Evolutionary conservation across 2,113 vertebrate genomes (phyloP), one percentile per base, ranked within the genome.

Genomic region (Tor tambroides): DNA sequence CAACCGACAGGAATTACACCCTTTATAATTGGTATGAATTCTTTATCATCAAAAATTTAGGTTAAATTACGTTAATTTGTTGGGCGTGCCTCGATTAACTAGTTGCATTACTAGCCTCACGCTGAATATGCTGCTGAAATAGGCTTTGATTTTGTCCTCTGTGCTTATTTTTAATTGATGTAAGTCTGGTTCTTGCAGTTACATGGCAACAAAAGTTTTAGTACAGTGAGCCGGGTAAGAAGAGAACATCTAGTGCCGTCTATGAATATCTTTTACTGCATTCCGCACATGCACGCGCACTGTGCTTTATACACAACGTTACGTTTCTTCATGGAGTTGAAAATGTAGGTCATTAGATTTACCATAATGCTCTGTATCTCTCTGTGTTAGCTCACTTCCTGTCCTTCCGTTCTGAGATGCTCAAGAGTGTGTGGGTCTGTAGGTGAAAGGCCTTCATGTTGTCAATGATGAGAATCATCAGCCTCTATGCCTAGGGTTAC

Each of bases 311-410:
- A 46, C 72, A 79, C 85, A 80, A 41, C 63, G 0, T n/a, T 23
- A 38, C 15, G 12, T 71, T 80, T 82, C 81, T 65, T 79, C 72
- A 46, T 82, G 85, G 67, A 78, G 61, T 28, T 69, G 32, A 89
- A 63, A 83, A 89, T 88, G 80, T 88, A 89, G 86, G 89, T 86
- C 75, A 88, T n/a, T 28, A 43, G 65, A 86, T 88, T 86, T 82
- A 85, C 81, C 83, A 82, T 69, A 59, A 82, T 19, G 43, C 77
- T 75, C 54, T 63, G 28, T 61, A 43, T 77, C 26, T 46, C 72
- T 69, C 12, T 30, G 9, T 32, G 81, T 54, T 72, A 49, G 11
- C 21, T 54, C 74, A 83, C 79, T 87, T 89, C 83, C 61, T 87
- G 83, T 85, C 77, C 21, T 26, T 67, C 26, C 14, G 7, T 28